Evolutionary conservation across 2,888 invertebrate genomes (phyloP).

Genomic region (Melanostoma scalare): DNA sequence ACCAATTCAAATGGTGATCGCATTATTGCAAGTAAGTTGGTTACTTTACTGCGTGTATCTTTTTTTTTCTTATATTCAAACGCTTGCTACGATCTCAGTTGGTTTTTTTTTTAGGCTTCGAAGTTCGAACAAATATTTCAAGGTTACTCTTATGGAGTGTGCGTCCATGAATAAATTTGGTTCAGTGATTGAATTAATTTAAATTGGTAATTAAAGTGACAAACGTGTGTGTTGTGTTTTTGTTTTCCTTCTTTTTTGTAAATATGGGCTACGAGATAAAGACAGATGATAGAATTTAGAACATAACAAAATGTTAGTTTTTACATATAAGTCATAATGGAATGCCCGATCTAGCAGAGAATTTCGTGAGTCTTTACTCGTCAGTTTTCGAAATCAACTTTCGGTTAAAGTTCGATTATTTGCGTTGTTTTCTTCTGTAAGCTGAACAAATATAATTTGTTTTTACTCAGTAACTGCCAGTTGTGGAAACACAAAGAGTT

Average conservation of each 20-base stretch:
- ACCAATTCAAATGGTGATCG: constrained; percentile 92
- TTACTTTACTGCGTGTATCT: constrained; percentile 8
- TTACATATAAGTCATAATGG: too few relatives aligned
- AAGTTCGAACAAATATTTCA: constrained; percentile 35
- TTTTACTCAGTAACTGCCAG: too few relatives aligned
- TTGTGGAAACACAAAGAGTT: too few relatives aligned
- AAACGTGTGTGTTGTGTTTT: constrained; percentile 14
- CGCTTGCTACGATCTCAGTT: constrained; percentile 62
- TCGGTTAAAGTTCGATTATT: too few relatives aligned
- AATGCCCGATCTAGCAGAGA: too few relatives aligned
- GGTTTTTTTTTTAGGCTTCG: not conserved
- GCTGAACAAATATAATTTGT: too few relatives aligned
- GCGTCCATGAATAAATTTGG: not conserved
- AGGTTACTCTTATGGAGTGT: constrained; percentile 57
- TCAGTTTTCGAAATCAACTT: too few relatives aligned
- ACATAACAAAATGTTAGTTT: too few relatives aligned
- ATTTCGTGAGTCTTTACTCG: too few relatives aligned
- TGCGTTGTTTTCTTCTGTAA: too few relatives aligned
- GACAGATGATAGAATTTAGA: too few relatives aligned
- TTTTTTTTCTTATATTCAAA: constrained; percentile 1
- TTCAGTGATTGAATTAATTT: constrained; percentile 63
- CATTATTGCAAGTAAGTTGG: constrained; percentile 90
- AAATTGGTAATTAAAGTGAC: constrained; percentile 41
- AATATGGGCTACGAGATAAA: not conserved
- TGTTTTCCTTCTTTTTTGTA: constrained; percentile 18